Evolutionary conservation across 2,797 vertebrate genomes (phyloP).

Genomic region (Arrhamphus sclerolepis): DNA sequence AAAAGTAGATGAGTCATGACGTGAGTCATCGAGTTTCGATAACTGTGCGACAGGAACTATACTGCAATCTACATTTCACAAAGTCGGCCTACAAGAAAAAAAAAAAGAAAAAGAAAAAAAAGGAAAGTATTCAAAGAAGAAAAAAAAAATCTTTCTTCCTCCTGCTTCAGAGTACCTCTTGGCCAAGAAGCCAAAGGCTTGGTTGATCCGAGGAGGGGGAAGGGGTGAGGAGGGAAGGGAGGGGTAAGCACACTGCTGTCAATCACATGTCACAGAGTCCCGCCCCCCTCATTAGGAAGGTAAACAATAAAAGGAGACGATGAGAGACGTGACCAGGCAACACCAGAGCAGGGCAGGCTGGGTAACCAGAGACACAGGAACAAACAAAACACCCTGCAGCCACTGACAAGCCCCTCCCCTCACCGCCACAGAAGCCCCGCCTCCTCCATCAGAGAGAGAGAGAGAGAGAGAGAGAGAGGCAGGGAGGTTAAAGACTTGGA

Average conservation of each 20-base stretch:
- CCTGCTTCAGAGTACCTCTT: constrained; percentile 55
- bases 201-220: constrained; percentile 68
- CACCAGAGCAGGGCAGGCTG: constrained; percentile 82
- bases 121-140: constrained; percentile 6
- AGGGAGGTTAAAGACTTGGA: constrained; percentile 58
- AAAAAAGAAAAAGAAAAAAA: not conserved
- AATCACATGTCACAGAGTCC: constrained; percentile 86
- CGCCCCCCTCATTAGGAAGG: constrained; percentile 99
- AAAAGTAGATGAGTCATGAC: constrained; percentile 34
- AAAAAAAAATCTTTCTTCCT: constrained; percentile 14
- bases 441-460: constrained; percentile 34
- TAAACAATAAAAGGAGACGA: constrained; percentile 96
- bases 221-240: constrained; percentile 66
- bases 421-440: constrained; percentile 24
- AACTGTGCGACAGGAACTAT: constrained; percentile 46
- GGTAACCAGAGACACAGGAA: constrained; percentile 85
- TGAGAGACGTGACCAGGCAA: constrained; percentile 91
- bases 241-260: constrained; percentile 86
- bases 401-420: constrained; percentile 33
- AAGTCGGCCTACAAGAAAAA: constrained; percentile 46
- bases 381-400: constrained; percentile 72
- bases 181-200: constrained; percentile 86
- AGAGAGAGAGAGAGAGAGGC: constrained; percentile 33
- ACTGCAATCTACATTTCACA: constrained; percentile 59
- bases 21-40: constrained; percentile 29